Evolutionary conservation across 2,113 vertebrate genomes (phyloP).

Genomic region (Muntiacus muntjak): DNA sequence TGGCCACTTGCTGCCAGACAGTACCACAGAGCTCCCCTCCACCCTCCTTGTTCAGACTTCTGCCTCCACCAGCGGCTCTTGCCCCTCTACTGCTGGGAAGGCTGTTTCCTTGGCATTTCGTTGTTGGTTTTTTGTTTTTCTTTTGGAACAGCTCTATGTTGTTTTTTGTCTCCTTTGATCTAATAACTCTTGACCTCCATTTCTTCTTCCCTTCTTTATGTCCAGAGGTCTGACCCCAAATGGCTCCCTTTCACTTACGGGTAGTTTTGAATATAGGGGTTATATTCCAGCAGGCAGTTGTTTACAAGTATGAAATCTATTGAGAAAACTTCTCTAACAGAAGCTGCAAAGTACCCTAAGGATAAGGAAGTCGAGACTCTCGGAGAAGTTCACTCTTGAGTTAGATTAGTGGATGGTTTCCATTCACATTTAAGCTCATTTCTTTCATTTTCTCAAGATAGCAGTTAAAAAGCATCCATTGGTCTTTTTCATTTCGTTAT

Average conservation of each 20-base stretch:
- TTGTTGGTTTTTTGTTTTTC: background rate
- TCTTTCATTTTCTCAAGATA: slow-evolving; percentile 23
- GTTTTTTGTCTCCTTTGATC: background rate
- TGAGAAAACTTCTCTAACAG: background rate
- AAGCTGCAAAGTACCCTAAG: background rate
- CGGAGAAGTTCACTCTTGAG: background rate
- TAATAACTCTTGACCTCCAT: background rate
- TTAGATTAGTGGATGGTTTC: slow-evolving; percentile 18
- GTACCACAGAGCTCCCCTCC: slow-evolving; percentile 61
- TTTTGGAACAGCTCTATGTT: background rate
- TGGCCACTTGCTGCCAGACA: slow-evolving; percentile 77
- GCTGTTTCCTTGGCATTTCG: slow-evolving; percentile 41
- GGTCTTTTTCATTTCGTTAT: background rate
- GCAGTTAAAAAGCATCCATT: background rate
- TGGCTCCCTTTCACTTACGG: background rate
- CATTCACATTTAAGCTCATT: slow-evolving; percentile 1
- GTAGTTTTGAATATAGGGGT: background rate
- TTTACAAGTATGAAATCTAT: background rate
- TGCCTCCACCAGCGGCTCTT: slow-evolving; percentile 62
- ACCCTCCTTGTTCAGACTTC: slow-evolving; percentile 61
- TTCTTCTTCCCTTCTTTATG: background rate
- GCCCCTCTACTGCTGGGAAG: slow-evolving; percentile 15
- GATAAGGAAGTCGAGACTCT: slow-evolving; percentile 25
- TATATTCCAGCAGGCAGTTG: background rate
- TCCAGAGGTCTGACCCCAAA: background rate